These are phyloP conservation scores for Thymelicus lineola DNA, from an alignment of 2,888 invertebrate genomes.

Conservation along the genomic window DNA sequence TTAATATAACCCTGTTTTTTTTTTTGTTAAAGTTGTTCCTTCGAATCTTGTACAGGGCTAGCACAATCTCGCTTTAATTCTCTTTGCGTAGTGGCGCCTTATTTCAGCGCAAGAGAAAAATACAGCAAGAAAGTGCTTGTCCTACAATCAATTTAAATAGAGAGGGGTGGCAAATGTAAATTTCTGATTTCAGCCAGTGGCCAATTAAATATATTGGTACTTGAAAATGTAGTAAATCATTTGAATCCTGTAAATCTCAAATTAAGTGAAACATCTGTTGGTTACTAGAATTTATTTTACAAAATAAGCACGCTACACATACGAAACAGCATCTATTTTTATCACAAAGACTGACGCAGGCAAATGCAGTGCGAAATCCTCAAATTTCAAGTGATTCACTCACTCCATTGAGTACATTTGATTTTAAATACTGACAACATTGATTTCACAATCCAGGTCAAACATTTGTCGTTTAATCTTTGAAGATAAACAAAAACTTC, in stretches of 20 bases:
- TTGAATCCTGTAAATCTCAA: slow-evolving; percentile 49
- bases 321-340: slow-evolving; percentile 39
- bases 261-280: slow-evolving; percentile 40
- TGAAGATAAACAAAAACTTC: slow-evolving; percentile 57
- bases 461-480: slow-evolving; percentile 24
- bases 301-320: slow-evolving; percentile 56
- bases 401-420: not conserved
- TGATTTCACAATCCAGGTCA: slow-evolving; percentile 11
- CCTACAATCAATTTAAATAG: slow-evolving; percentile 66
- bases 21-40: slow-evolving; percentile 82
- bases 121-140: slow-evolving; percentile 54
- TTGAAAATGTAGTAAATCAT: slow-evolving; percentile 74
- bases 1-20: slow-evolving; percentile 84
- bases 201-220: slow-evolving; percentile 84
- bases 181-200: slow-evolving; percentile 83
- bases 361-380: slow-evolving; percentile 34
- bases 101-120: slow-evolving; percentile 39
- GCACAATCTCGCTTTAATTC: slow-evolving; percentile 54
- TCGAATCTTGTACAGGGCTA: slow-evolving; percentile 73
- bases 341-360: slow-evolving; percentile 34
- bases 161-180: slow-evolving; percentile 74
- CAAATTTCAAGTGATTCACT: slow-evolving; percentile 15
- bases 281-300: slow-evolving; percentile 71
- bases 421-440: slow-evolving; percentile 31
- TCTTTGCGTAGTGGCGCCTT: slow-evolving; percentile 31